A percentile compares a stretch with the other conserved stretches of the same genome.
These are phyloP conservation scores for Gavia stellata DNA, from an alignment of 2,113 vertebrate genomes.

Conservation along the genomic window DNA sequence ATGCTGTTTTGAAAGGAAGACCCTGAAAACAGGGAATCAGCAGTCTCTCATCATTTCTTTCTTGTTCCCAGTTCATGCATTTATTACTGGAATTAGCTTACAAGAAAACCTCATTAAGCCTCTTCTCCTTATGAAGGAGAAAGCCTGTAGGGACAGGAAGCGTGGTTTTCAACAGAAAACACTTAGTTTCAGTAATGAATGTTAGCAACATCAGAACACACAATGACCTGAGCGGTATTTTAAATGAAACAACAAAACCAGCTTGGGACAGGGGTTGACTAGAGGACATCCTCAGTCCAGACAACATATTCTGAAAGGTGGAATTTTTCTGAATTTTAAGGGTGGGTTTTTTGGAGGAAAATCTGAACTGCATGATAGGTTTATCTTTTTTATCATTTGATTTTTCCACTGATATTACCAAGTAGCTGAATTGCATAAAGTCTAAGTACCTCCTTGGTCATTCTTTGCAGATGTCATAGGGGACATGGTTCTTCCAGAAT, in stretches of 20 bases:
- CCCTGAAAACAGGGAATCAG: background rate
- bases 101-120: constrained; percentile 46
- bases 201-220: constrained; percentile 20
- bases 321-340: background rate
- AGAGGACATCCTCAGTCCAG: background rate
- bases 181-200: constrained; percentile 49
- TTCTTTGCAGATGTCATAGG: background rate
- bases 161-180: constrained; percentile 44
- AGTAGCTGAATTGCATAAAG: background rate
- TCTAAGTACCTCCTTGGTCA: background rate
- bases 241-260: constrained; percentile 8
- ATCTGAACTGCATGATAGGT: background rate
- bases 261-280: background rate
- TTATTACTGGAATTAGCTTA: constrained; percentile 58
- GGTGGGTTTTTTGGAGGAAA: accelerated
- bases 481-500: background rate
- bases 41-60: background rate
- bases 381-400: background rate
- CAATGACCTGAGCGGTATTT: background rate
- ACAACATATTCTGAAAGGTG: background rate
- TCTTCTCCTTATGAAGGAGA: constrained; percentile 14
- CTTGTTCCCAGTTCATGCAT: constrained; percentile 27
- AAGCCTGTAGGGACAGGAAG: constrained; percentile 34
- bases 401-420: background rate
- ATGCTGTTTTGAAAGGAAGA: constrained; percentile 36